Conservation (phyloP, 2,797 vertebrate species). For the Phrynocephalus guinanensis region DNA sequence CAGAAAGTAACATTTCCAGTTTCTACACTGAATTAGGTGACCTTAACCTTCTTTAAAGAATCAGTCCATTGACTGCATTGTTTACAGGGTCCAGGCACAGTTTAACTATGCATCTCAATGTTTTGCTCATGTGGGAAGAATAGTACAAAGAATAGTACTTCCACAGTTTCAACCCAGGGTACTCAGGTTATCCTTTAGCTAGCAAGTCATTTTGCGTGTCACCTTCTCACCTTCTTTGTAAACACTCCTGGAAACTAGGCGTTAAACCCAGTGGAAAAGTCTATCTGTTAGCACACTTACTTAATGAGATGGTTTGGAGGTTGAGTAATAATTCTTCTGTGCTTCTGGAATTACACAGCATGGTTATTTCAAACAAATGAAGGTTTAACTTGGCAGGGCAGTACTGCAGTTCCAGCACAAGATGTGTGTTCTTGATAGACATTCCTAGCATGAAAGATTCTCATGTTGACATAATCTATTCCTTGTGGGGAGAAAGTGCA, state of each 20-base stretch:
- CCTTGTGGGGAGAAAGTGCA: slow-evolving; percentile 7
- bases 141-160: slow-evolving; percentile 7
- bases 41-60: neutral
- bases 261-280: slow-evolving; percentile 63
- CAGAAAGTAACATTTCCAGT: neutral
- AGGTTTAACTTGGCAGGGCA: slow-evolving; percentile 59
- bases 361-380: slow-evolving; percentile 52
- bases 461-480: slow-evolving; percentile 46
- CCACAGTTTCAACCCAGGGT: neutral
- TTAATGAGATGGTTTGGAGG: slow-evolving; percentile 44
- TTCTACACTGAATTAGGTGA: too few species aligned
- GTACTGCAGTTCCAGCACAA: slow-evolving; percentile 33
- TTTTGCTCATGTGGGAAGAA: neutral
- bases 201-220: slow-evolving; percentile 38
- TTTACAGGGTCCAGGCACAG: neutral
- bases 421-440: slow-evolving; percentile 42
- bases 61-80: neutral
- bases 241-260: slow-evolving; percentile 56
- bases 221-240: slow-evolving; percentile 48
- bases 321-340: slow-evolving; percentile 27
- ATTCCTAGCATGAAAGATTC: slow-evolving; percentile 42
- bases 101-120: neutral
- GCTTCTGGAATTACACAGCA: slow-evolving; percentile 40
- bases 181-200: slow-evolving; percentile 7
- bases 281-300: slow-evolving; percentile 59